Base-by-base conservation (phyloP, 2,113 vertebrate species). In the Gulo gulo region DNA sequence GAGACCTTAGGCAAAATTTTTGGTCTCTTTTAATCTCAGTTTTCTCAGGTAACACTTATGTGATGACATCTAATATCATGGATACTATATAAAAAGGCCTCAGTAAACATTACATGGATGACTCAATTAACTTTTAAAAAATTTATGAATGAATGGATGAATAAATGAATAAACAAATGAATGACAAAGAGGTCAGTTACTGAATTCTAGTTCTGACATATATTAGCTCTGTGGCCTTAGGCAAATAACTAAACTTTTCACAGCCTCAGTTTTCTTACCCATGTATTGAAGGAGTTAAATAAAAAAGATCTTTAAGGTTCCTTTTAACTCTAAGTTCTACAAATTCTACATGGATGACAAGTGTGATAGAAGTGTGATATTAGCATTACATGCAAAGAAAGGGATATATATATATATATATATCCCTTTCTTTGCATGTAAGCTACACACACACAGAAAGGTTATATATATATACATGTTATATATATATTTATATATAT, bases 301-400 rank as follows among this genome's bases (percentile, higher is more conserved):
- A 86, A 34, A 69, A 83, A 88, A 24, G n/a, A 67, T 78, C 7
- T 55, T 89, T 52, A 97, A 26, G 29, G 1, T 61, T 88, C 29
- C 14, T 91, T 94, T 83, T 52, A 83, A 39, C 2, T 80, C 26
- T 67, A 78, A 93, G 95, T 76, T 69, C 55, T 93, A 87, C 5
- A 93, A 88, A 91, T 96, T 94, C 84, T 45, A 87, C 29, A 26
- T 34, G 3, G n/a, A 88, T 88, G 14, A 65, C 39, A 94, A 79
- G 24, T 57, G 31, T 92, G 24, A 95, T 74, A 50, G 36, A 94
- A 79, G 29, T 57, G n/a, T 92, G 24, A 95, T 74, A 50, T 45
- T 74, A 90, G 12, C 5, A 88, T 93, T 65, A 91, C 7, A 79
- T 92, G 15, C 10, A 74, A 96, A 91, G 57, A 93, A 91, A 83